Percentiles rank a stretch among this genome's conserved stretches.
Conservation (phyloP, 2,888 invertebrate genomes). For the Galeruca laticollis region DNA sequence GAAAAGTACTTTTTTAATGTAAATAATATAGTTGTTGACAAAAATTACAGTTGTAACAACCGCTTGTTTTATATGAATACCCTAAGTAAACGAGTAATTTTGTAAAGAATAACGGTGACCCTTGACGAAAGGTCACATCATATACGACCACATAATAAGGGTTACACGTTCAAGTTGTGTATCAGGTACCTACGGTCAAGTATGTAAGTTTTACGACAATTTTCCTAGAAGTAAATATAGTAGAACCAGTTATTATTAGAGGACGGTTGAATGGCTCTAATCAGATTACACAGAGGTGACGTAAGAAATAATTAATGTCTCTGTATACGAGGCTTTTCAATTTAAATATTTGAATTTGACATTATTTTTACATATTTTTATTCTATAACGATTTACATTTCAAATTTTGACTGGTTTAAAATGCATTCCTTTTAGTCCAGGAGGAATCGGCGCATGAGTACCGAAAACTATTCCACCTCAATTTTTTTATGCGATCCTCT, state of each 20-base stretch:
- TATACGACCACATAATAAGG: background rate
- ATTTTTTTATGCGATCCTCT: no score
- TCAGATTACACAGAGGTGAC: background rate
- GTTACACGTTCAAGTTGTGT: slow-evolving; percentile 1
- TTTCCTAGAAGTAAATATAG: slow-evolving; percentile 2
- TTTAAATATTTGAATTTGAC: no score
- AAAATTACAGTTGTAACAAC: background rate
- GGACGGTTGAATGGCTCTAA: background rate
- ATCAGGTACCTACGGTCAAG: slow-evolving; percentile 2
- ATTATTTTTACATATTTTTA: no score
- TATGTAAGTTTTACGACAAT: slow-evolving; percentile 2
- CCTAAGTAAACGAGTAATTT: background rate
- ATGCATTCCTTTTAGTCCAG: no score
- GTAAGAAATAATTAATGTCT: background rate
- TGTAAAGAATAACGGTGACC: background rate
- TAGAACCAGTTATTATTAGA: slow-evolving; percentile 8
- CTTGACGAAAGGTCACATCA: slow-evolving; percentile 3
- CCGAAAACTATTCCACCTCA: no score
- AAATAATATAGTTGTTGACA: background rate
- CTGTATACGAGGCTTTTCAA: background rate
- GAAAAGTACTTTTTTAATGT: no score
- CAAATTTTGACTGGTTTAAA: no score
- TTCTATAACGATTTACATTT: no score
- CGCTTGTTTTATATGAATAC: background rate
- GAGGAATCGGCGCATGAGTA: no score